Evolutionary conservation across 2,888 invertebrate genomes (phyloP), one percentile per base, ranked within the genome.

Genomic region (Drosophila diplacantha): DNA sequence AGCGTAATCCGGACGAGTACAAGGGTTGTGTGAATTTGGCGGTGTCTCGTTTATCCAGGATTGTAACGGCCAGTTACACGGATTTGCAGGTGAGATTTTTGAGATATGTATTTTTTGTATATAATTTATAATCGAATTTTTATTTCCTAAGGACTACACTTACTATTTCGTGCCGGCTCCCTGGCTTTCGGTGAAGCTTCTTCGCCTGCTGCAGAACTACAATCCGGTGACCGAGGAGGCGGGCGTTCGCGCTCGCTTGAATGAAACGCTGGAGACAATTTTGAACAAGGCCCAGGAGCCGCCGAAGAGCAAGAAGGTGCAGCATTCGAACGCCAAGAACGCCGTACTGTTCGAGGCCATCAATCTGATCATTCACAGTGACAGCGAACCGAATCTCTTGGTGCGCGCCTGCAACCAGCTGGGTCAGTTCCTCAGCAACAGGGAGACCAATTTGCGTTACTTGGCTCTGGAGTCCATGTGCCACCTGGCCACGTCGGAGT

Each of bases 161-260:
- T 99, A 99, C 89, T 99, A 99, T 88, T 99, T 99, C 91, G 99
- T 99, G 69, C 99, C 99, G 75, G 99, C 99, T n/a, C 99, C 99
- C 16, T 99, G 99, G 99, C 92, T 99, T 34, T 99, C 98, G 62
- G 98, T 99, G 18, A 99, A 99, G 89, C 90, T 99, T 60, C 90
- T 99, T 70, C 92, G 99, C 80, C 91, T 99, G 67, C 90, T 99
- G 73, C 99, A 99, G 89, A 99, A 99, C 88, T 99, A 99, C 86
- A 98, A 98, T 71, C 98, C 99, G 20, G 98, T 99, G 81, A 91
- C 92, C 77, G 97, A 98, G 86, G 99, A 99, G 90, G 97, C 99
- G 46, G 98, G 98, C 34, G 97, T 99, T 3, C 92, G 97, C 72
- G 97, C 98, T 16, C 93, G 99, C 69, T 91, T 99, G 43, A 97